These are phyloP conservation scores for Xiphias gladius DNA, from an alignment of 2,113 vertebrate genomes.

Conservation along the genomic window DNA sequence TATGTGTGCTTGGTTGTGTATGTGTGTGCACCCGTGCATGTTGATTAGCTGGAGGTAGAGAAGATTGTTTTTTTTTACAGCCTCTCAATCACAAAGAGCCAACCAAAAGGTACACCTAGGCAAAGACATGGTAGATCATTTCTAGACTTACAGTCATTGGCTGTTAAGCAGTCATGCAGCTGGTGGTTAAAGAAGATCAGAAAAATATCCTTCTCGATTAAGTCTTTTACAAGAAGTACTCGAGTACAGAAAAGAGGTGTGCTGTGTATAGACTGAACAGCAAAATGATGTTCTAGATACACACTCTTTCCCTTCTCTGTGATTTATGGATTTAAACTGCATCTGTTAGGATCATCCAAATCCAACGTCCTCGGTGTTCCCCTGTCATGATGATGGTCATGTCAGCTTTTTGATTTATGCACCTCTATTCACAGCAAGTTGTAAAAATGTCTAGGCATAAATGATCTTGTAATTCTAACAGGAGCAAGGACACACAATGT, in stretches of 20 bases:
- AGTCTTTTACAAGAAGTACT: not conserved
- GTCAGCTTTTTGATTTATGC: slow-evolving; percentile 41
- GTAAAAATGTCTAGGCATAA: slow-evolving; percentile 49
- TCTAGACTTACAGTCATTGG: slow-evolving; percentile 4
- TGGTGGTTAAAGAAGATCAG: not conserved
- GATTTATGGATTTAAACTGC: slow-evolving; percentile 18
- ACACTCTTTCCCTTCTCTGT: not conserved
- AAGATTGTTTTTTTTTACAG: slow-evolving; percentile 79
- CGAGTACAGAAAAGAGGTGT: not conserved
- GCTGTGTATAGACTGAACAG: not conserved
- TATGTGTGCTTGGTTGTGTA: not conserved
- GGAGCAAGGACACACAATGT: slow-evolving; percentile 39
- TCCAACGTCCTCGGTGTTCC: slow-evolving; percentile 14
- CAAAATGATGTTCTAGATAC: not conserved
- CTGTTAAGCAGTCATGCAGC: not conserved
- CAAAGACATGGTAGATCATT: slow-evolving; percentile 24
- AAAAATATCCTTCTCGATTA: not conserved
- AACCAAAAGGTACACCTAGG: slow-evolving; percentile 45
- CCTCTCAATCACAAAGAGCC: slow-evolving; percentile 73
- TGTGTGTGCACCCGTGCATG: slow-evolving; percentile 35
- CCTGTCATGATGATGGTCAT: slow-evolving; percentile 22
- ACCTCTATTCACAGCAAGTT: slow-evolving; percentile 28
- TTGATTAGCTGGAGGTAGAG: slow-evolving; percentile 64
- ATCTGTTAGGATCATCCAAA: slow-evolving; percentile 22
- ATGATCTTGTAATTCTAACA: slow-evolving; percentile 37